A percentile compares a stretch with the other conserved stretches of the same genome.
phyloP scores from a whole-genome alignment of 2,797 vertebrate species.

The Phoeniculus purpureus region DNA sequence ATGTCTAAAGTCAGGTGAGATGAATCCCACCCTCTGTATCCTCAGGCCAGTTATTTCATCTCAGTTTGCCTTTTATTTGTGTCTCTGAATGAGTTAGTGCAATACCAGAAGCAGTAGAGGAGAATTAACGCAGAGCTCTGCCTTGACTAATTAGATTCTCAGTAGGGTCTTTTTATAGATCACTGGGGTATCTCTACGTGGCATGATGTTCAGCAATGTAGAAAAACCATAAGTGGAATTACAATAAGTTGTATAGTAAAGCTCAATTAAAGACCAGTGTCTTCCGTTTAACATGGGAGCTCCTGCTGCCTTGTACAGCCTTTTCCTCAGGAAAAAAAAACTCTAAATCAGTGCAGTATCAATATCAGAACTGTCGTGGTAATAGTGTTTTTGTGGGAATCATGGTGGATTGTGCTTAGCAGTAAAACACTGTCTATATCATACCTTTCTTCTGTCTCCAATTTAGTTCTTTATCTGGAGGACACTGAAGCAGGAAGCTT shows the following conservation, averaged over 20 bases:
- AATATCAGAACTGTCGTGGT: background rate
- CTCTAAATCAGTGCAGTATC: background rate
- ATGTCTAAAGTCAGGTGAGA: conserved; percentile 66
- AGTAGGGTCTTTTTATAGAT: conserved; percentile 27
- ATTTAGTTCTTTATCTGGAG: conserved; percentile 45
- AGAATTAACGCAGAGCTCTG: conserved; percentile 24
- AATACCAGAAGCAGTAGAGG: background rate
- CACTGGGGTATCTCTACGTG: conserved; percentile 14
- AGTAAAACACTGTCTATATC: background rate
- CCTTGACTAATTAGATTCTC: conserved; percentile 49
- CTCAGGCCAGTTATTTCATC: conserved; percentile 38
- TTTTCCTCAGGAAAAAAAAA: background rate
- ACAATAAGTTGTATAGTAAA: background rate
- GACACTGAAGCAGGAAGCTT: background rate
- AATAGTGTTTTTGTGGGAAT: background rate
- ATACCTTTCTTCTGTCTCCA: background rate
- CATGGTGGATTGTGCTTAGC: background rate
- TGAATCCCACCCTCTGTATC: conserved; percentile 44
- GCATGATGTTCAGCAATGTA: background rate
- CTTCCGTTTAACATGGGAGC: background rate
- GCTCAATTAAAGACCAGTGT: background rate
- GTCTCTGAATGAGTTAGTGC: background rate
- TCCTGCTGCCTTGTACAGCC: background rate
- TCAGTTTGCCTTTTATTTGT: conserved; percentile 28
- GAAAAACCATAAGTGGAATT: conserved; percentile 1